Evolutionary conservation across 23 tunicate genomes (phyloP), one percentile per base, ranked within the genome.

Genomic region (Halocynthia aurantium): DNA sequence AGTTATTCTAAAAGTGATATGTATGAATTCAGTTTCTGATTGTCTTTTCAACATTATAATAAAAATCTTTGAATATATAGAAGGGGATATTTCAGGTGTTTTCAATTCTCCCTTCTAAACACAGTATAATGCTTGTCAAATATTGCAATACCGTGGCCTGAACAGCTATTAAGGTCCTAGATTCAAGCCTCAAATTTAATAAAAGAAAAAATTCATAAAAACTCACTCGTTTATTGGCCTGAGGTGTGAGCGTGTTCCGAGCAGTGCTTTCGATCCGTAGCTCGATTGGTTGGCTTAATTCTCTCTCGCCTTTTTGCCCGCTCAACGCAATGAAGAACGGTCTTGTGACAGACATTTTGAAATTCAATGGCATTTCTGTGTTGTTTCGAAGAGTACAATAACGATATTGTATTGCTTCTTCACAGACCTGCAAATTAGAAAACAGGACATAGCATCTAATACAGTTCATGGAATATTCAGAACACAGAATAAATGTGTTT

Each of bases 311-410:
- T 6, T 69, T 31, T 9, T 70, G 61, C 6, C 61, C 20, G 20
- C 61, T 40, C 7, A 79, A 54, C 10, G 67, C 52, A 13, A 88
- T 52, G 63, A 76, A 83, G 66, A 88, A 88, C 7, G 94, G 94
- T n/a, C 62, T 7, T 51, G 74, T 64, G 20, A 83, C 72, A 6
- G 80, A 51, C 40, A 88, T 74, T 49, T 57, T 70, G 81, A 88
- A 88, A 51, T 68, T 51, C n/a, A 88, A 77, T 15, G 82, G 67
- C 50, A 85, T 85, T 75, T 88, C 94, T 12, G 87, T 83, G 52
- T 81, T 73, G 67, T 88, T 88, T 61, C 55, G 52, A 15, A 88
- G 77, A 56, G 87, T 72, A 17, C 75, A 70, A 51, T 51, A 20
- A 8, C 55, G 54, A 15, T 70, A 70, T 1, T 22, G 75, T 9